A percentile compares a stretch with the other conserved stretches of the same genome.
Evolutionary conservation across 2,113 vertebrate species (phyloP).

Genomic region (Coryphaenoides rupestris): DNA sequence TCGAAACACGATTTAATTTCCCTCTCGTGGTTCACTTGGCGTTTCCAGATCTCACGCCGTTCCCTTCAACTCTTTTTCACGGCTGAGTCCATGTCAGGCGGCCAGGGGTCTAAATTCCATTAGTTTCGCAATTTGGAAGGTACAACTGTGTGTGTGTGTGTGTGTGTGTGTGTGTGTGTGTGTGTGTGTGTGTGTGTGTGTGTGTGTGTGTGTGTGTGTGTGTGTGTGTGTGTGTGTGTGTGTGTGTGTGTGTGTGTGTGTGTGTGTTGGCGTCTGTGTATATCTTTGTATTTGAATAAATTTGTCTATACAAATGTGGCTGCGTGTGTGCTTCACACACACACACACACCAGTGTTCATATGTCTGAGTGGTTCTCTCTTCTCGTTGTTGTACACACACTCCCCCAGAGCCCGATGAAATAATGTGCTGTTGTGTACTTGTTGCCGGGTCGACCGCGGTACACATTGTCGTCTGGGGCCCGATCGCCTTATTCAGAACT

Average conservation of each 20-base stretch:
- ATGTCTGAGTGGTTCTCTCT: not conserved
- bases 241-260: slow-evolving; percentile 1
- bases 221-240: not conserved
- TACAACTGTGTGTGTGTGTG: too few relatives aligned
- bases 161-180: not conserved
- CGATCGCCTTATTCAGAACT: slow-evolving; percentile 30
- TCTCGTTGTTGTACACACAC: too few relatives aligned
- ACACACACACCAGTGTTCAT: not conserved
- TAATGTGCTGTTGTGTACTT: slow-evolving; percentile 34
- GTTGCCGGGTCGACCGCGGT: slow-evolving; percentile 25
- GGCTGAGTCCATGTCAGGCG: too few relatives aligned
- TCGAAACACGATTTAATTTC: too few relatives aligned
- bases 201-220: too few relatives aligned
- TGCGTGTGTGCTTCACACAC: not conserved
- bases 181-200: not conserved
- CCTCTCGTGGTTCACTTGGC: too few relatives aligned
- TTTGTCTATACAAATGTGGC: not conserved
- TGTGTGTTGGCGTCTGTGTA: not conserved
- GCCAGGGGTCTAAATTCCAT: too few relatives aligned
- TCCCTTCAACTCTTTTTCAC: too few relatives aligned
- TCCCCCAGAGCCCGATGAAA: slow-evolving; percentile 32
- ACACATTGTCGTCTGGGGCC: slow-evolving; percentile 23
- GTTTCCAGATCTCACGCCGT: too few relatives aligned
- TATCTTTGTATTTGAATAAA: not conserved
- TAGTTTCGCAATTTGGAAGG: too few relatives aligned